Evolutionary conservation across 2,888 invertebrate genomes (phyloP).

Genomic region (Nomada hirtipes): DNA sequence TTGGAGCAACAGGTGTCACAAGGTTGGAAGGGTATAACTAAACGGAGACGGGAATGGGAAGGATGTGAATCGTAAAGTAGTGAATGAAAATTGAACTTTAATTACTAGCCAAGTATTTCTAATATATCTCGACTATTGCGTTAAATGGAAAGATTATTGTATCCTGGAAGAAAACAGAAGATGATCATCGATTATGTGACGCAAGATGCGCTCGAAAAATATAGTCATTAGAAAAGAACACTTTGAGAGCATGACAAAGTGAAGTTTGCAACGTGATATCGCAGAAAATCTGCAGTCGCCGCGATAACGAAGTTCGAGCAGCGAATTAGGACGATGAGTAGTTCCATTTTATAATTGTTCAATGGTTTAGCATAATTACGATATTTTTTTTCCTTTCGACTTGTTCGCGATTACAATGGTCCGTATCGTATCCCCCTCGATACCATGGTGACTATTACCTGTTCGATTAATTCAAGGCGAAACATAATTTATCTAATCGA

Average conservation of each 20-base stretch:
- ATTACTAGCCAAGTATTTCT: neutral
- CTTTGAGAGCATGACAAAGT: constrained; percentile 56
- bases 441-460: neutral
- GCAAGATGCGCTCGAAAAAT: too few species aligned
- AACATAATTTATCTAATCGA: too few species aligned
- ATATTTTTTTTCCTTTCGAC: constrained; percentile 67
- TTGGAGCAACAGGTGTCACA: constrained; percentile 70
- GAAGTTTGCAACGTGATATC: constrained; percentile 55
- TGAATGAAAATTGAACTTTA: neutral
- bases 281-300: constrained; percentile 50
- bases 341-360: constrained; percentile 36
- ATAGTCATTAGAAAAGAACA: neutral
- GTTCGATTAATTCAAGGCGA: too few species aligned
- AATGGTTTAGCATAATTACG: constrained; percentile 70
- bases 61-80: too few species aligned
- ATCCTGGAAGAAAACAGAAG: neutral
- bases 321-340: constrained; percentile 49
- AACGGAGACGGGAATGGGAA: neutral
- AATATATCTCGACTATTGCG: neutral
- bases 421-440: constrained; percentile 21
- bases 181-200: too few species aligned
- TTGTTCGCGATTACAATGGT: too few species aligned
- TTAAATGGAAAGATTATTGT: too few species aligned
- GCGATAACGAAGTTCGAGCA: constrained; percentile 15
- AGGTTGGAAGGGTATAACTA: neutral